Evolutionary conservation across 1,140 invertebrate genomes (phyloP).

Genomic region (Ylistrum balloti): DNA sequence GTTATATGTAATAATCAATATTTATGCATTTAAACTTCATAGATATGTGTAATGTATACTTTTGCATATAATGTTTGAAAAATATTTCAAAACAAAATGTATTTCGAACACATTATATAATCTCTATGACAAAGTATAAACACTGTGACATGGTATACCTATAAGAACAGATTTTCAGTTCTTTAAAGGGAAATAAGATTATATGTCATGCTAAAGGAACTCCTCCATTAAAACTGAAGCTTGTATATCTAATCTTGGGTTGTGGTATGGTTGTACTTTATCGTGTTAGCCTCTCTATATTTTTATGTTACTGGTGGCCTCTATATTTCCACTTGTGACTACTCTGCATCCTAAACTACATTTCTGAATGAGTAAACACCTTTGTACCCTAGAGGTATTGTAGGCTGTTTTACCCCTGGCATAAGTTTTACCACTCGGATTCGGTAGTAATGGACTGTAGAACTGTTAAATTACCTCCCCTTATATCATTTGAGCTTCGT

Average conservation of each 20-base stretch:
- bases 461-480: conserved; percentile 10
- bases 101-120: no score
- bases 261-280: conserved; percentile 7
- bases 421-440: not conserved
- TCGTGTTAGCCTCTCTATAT: not conserved
- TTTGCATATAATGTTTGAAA: no score
- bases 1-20: no score
- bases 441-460: not conserved
- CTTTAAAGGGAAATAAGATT: not conserved
- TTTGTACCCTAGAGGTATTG: not conserved
- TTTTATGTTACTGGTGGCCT: not conserved
- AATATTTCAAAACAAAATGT: no score
- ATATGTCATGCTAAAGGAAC: not conserved
- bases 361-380: not conserved
- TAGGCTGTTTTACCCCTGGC: not conserved
- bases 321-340: conserved; percentile 10
- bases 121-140: no score
- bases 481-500: conserved; percentile 7
- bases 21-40: no score
- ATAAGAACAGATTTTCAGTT: no score
- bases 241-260: conserved; percentile 1
- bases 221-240: conserved; percentile 9
- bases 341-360: not conserved
- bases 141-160: no score
- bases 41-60: no score